Conservation (phyloP, 2,113 vertebrate genomes). For the Nyctereutes procyonoides region DNA sequence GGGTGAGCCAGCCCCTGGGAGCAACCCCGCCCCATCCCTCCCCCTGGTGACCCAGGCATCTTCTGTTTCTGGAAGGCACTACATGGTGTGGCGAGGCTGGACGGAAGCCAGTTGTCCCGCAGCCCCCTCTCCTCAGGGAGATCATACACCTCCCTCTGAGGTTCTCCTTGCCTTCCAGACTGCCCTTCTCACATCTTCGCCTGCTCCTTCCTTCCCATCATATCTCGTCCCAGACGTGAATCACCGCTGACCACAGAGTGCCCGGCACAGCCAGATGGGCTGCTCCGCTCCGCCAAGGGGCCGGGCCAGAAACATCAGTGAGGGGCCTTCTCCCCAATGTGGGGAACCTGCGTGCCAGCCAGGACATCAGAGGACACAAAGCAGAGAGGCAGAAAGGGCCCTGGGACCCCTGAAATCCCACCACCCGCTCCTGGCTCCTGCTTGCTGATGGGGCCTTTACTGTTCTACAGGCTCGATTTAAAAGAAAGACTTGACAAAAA, state of each 20-base stretch:
- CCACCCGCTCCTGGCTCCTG: fast-evolving
- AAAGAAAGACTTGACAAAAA: neutral
- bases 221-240: neutral
- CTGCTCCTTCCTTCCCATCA: neutral
- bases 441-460: neutral
- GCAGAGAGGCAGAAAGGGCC: neutral
- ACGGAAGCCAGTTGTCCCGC: neutral
- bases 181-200: neutral
- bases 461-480: neutral
- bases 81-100: neutral
- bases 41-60: neutral
- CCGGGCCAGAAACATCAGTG: neutral
- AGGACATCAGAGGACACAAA: fast-evolving
- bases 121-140: neutral
- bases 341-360: neutral
- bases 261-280: neutral
- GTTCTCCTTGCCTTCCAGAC: neutral
- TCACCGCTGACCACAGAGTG: neutral
- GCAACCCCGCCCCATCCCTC: neutral
- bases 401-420: neutral
- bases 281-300: neutral
- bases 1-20: neutral
- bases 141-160: no score
- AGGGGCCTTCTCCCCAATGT: neutral
- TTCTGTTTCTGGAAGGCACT: constrained; percentile 3